phyloP scores from a whole-genome alignment of 2,797 vertebrate species.

The Hydrocynus forskahlii region DNA sequence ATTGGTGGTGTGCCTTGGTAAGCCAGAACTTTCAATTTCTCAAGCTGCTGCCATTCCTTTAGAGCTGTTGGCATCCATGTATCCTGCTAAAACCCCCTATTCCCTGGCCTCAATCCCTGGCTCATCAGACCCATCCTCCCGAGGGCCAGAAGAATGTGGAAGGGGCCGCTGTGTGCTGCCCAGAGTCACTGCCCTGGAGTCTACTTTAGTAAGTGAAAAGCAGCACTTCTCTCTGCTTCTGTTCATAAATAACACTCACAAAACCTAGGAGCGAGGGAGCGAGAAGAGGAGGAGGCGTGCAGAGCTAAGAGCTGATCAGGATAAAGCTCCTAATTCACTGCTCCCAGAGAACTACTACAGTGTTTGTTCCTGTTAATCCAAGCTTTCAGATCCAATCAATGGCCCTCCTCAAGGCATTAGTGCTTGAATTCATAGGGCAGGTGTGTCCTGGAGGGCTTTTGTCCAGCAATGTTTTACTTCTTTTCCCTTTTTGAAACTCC shows the following conservation, averaged over 20 bases:
- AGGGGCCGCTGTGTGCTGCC: constrained; percentile 26
- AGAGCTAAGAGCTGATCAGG: constrained; percentile 27
- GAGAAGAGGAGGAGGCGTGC: constrained; percentile 44
- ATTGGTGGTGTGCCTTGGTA: background rate
- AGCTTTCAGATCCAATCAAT: constrained; percentile 53
- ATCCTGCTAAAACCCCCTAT: constrained; percentile 29
- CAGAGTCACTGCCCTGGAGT: constrained; percentile 38
- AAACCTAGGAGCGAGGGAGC: constrained; percentile 23
- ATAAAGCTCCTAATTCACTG: constrained; percentile 46
- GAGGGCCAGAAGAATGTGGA: background rate
- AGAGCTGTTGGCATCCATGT: constrained; percentile 21
- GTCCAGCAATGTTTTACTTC: constrained; percentile 43
- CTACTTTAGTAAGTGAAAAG: constrained; percentile 35
- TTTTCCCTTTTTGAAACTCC: constrained; percentile 33
- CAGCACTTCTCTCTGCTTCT: constrained; percentile 4
- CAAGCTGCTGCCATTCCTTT: constrained; percentile 2
- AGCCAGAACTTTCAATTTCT: constrained; percentile 26
- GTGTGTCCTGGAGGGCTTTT: constrained; percentile 36
- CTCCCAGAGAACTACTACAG: constrained; percentile 31
- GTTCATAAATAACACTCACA: constrained; percentile 46
- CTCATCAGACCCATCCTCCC: constrained; percentile 12
- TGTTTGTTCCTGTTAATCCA: constrained; percentile 58
- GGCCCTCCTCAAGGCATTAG: constrained; percentile 45
- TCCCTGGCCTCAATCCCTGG: background rate
- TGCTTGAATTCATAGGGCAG: constrained; percentile 42